These are phyloP conservation scores for Harpagifer antarcticus DNA, from an alignment of 2,797 vertebrate species.

Conservation along the genomic window DNA sequence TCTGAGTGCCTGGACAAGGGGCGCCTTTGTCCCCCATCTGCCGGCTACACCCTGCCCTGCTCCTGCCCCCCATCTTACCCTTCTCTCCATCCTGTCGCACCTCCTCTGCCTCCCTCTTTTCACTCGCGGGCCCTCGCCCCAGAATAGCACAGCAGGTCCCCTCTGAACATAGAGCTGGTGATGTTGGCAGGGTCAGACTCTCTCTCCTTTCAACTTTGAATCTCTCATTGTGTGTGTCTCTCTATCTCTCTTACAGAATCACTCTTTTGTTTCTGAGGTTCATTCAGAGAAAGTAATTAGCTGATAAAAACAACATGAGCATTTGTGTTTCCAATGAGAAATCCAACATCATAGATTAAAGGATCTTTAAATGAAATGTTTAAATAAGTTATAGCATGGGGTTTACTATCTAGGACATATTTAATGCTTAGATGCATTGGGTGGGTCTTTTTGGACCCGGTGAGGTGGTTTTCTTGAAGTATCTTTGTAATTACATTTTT, in stretches of 20 bases:
- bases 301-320: slow-evolving; percentile 46
- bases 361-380: background rate
- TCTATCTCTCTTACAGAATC: slow-evolving; percentile 54
- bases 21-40: slow-evolving; percentile 88
- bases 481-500: too few relatives aligned
- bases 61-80: slow-evolving; percentile 75
- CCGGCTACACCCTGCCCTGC: slow-evolving; percentile 74
- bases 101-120: slow-evolving; percentile 75
- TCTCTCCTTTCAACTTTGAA: slow-evolving; percentile 31
- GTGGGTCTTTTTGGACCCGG: too few relatives aligned
- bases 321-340: slow-evolving; percentile 47
- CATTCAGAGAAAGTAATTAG: slow-evolving; percentile 52
- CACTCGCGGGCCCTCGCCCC: slow-evolving; percentile 75
- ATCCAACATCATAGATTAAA: slow-evolving; percentile 22
- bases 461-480: too few relatives aligned
- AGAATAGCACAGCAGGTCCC: slow-evolving; percentile 88
- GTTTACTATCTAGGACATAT: slow-evolving; percentile 16
- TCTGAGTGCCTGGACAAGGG: slow-evolving; percentile 87
- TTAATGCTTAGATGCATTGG: background rate
- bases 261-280: slow-evolving; percentile 64
- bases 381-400: slow-evolving; percentile 1
- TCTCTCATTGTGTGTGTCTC: slow-evolving; percentile 20
- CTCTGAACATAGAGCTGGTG: slow-evolving; percentile 86
- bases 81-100: slow-evolving; percentile 75
- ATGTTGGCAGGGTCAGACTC: slow-evolving; percentile 75